phyloP scores from a whole-genome alignment of 2,888 invertebrate species.

The Cenopis cana region DNA sequence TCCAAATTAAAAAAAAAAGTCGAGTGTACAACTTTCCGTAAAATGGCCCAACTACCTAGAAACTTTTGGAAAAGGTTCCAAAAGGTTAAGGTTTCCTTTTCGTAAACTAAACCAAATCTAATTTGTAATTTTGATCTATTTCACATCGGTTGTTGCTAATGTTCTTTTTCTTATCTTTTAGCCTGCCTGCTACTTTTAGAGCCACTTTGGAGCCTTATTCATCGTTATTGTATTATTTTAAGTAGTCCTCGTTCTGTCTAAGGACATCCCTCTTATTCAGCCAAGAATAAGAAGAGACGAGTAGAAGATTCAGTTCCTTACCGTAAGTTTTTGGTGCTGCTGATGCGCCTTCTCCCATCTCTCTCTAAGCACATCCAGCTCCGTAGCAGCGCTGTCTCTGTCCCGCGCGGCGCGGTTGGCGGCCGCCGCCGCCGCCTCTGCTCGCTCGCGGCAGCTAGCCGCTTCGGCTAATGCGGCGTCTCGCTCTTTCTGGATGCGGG shows the following conservation, averaged over 20 bases:
- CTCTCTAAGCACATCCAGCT: constrained; percentile 94
- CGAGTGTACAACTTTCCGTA: no score
- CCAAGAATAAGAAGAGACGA: no score
- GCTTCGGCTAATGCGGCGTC: constrained; percentile 93
- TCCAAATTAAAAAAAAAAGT: no score
- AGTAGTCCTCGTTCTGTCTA: not conserved
- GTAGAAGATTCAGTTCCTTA: constrained; percentile 67
- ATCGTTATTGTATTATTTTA: no score
- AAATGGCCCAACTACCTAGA: no score
- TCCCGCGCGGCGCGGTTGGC: constrained; percentile 93
- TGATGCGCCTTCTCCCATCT: constrained; percentile 95
- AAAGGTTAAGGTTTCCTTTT: not conserved
- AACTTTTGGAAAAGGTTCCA: not conserved
- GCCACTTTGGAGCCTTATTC: no score
- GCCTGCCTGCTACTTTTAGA: no score
- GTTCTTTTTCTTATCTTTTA: no score
- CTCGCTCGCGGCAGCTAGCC: constrained; percentile 92
- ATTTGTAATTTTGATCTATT: no score
- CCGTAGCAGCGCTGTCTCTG: constrained; percentile 92
- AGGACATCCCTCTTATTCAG: not conserved
- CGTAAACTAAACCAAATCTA: not conserved
- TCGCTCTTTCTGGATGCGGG: constrained; percentile 94
- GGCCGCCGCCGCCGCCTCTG: constrained; percentile 92
- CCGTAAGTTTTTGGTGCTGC: constrained; percentile 93
- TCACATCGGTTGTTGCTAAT: no score